Percentiles rank a stretch among this genome's conserved stretches.
Evolutionary conservation across 2,888 invertebrate genomes (phyloP).

Genomic region (Diarsia dahlii): DNA sequence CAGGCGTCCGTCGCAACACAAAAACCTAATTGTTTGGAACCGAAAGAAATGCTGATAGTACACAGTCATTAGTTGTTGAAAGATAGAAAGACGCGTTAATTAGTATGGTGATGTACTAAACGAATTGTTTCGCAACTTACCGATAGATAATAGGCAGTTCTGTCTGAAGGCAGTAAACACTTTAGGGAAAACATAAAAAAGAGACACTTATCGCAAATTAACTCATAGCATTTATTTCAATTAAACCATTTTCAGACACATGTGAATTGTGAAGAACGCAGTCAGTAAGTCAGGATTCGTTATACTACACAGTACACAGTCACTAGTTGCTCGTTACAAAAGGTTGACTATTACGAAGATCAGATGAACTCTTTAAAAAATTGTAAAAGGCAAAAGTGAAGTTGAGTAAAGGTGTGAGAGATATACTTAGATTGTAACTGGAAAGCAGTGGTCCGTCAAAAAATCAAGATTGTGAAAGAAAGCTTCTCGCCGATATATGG

Average conservation of each 20-base stretch:
- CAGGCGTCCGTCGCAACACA: constrained; percentile 38
- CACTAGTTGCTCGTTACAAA: no score
- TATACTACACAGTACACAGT: no score
- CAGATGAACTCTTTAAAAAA: no score
- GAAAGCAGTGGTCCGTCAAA: no score
- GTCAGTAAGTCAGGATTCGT: no score
- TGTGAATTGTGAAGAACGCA: neutral
- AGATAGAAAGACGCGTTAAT: constrained; percentile 53
- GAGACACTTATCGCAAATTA: neutral
- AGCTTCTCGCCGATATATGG: no score
- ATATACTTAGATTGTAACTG: no score
- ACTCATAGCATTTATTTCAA: neutral
- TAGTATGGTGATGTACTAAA: constrained; percentile 45
- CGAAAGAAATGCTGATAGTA: constrained; percentile 55
- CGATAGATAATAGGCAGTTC: constrained; percentile 8
- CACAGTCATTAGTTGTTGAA: constrained; percentile 49
- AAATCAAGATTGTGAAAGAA: no score
- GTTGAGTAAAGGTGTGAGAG: no score
- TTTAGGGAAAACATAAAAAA: neutral
- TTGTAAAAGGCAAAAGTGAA: no score
- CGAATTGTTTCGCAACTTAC: constrained; percentile 52
- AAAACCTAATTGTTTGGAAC: constrained; percentile 62
- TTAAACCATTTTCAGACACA: neutral
- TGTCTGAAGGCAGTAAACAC: neutral
- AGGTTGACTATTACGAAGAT: no score